Evolutionary conservation across 2,113 vertebrate species (phyloP).

Genomic region (Melanerpes aurifrons): DNA sequence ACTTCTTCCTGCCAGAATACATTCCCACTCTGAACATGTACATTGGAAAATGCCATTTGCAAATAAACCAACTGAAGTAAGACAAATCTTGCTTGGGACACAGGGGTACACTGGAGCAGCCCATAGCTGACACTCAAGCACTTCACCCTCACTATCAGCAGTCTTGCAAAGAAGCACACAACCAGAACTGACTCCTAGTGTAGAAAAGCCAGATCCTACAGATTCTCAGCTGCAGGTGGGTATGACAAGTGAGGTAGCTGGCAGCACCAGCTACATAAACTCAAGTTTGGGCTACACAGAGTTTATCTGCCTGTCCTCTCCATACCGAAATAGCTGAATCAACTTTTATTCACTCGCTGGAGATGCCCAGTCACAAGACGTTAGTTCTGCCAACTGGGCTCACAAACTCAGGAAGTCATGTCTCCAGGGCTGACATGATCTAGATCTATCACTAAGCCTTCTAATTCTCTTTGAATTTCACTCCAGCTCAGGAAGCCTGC

Average conservation of each 20-base stretch:
- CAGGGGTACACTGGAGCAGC: accelerated
- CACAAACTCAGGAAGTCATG: background rate
- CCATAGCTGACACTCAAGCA: background rate
- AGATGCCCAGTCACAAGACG: background rate
- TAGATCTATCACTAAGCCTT: conserved; percentile 4
- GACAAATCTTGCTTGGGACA: background rate
- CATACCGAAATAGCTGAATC: background rate
- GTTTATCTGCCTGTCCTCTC: background rate
- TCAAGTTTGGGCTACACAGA: background rate
- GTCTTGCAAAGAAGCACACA: background rate
- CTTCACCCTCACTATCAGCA: background rate
- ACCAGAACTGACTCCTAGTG: background rate
- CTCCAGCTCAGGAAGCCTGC: background rate
- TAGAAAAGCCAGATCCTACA: background rate
- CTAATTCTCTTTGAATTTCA: background rate
- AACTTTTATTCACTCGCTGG: background rate
- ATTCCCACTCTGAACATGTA: background rate
- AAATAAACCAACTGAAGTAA: background rate
- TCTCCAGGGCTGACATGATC: background rate
- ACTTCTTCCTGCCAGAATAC: background rate
- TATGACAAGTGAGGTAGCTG: background rate
- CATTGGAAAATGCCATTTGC: background rate
- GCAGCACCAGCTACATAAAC: background rate
- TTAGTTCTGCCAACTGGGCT: background rate
- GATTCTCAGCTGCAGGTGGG: background rate